A percentile compares a stretch with the other conserved stretches of the same genome.
phyloP scores from a whole-genome alignment of 2,888 invertebrate genomes.

The Rosalia funebris region DNA sequence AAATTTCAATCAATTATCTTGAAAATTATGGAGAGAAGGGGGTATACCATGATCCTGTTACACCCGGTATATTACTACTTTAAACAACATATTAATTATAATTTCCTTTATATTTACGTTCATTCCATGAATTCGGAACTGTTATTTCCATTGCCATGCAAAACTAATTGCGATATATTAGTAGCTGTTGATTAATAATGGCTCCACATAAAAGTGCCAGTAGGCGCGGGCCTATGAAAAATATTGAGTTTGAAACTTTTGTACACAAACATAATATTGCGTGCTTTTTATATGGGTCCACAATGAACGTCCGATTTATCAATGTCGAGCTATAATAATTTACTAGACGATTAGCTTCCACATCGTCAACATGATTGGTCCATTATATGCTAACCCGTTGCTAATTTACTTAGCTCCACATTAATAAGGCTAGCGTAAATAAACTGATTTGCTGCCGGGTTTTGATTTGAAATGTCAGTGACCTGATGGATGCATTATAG shows the following conservation, averaged over 20 bases:
- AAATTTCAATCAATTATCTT: no score
- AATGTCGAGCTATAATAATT: conserved; percentile 21
- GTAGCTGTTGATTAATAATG: no score
- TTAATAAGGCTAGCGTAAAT: conserved; percentile 3
- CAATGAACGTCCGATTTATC: conserved; percentile 13
- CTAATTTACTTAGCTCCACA: conserved; percentile 11
- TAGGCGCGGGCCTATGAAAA: background rate
- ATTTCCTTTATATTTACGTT: no score
- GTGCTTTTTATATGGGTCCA: conserved; percentile 5
- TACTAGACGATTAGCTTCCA: conserved; percentile 14
- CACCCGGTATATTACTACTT: no score
- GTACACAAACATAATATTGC: background rate
- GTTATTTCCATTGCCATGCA: no score
- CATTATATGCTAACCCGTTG: conserved; percentile 11
- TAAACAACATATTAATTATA: no score
- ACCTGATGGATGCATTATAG: background rate
- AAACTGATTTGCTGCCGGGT: conserved; percentile 4
- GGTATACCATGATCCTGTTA: no score
- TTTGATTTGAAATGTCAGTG: background rate
- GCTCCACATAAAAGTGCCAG: background rate
- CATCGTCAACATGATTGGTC: conserved; percentile 21
- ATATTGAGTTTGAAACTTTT: background rate
- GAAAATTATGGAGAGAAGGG: no score
- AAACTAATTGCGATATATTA: no score
- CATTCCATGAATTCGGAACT: no score